phyloP scores from a whole-genome alignment of 2,113 vertebrate species.

The Halcyon malimbica region DNA sequence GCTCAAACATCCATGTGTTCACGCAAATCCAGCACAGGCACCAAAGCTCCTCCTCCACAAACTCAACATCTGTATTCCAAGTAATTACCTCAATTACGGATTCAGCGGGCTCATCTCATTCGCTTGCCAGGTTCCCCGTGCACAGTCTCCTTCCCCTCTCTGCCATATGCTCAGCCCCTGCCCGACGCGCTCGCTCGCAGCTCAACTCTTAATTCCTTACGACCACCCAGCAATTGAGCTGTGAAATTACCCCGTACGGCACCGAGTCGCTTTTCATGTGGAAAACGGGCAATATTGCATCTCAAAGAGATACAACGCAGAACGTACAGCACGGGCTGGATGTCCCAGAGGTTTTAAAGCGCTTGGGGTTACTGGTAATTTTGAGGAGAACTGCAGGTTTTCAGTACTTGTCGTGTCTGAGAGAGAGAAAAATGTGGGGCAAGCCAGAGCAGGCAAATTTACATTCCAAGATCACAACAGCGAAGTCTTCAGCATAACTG shows the following conservation, averaged over 20 bases:
- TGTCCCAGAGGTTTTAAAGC: neutral
- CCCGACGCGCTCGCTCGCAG: neutral
- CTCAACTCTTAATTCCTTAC: neutral
- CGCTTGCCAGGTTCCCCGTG: neutral
- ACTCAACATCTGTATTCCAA: neutral
- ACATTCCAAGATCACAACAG: neutral
- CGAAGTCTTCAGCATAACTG: neutral
- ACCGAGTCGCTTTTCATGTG: neutral
- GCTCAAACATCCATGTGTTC: fast-evolving
- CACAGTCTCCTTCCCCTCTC: neutral
- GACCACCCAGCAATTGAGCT: neutral
- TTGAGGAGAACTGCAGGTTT: neutral
- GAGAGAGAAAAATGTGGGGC: neutral
- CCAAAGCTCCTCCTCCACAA: neutral
- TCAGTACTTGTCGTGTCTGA: neutral
- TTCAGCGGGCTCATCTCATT: neutral
- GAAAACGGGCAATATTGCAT: neutral
- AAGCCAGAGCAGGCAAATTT: neutral
- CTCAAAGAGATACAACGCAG: neutral
- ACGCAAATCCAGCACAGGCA: neutral
- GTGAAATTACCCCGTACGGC: neutral
- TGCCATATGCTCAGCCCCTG: neutral
- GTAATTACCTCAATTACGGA: neutral
- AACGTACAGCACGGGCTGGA: neutral
- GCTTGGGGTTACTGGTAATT: neutral